Conservation (phyloP, 1,140 invertebrate genomes). For the Chrysopa pallens region DNA sequence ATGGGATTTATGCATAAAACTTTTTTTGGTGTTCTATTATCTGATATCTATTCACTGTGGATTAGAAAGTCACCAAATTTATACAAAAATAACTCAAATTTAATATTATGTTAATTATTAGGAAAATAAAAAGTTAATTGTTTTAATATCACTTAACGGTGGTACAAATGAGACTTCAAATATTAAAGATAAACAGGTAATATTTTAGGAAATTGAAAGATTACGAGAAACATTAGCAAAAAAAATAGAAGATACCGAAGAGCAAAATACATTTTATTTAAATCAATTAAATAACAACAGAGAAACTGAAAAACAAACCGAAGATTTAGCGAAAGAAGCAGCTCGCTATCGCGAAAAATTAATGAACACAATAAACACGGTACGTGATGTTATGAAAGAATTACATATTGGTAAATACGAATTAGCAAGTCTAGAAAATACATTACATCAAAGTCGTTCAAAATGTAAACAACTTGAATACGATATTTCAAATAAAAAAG, state of each 20-base stretch:
- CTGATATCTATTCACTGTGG: too few relatives aligned
- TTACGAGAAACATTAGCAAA: constrained; percentile 9
- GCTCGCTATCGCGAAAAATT: constrained; percentile 3
- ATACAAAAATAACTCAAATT: too few relatives aligned
- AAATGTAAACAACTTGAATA: constrained; percentile 6
- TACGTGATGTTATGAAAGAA: constrained; percentile 2
- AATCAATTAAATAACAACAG: constrained; percentile 18
- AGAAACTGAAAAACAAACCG: constrained; percentile 11
- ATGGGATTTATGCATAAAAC: too few relatives aligned
- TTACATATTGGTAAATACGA: constrained; percentile 9
- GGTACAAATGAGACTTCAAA: too few relatives aligned
- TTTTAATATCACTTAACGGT: too few relatives aligned
- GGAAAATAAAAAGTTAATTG: too few relatives aligned
- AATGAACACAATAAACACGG: constrained; percentile 3
- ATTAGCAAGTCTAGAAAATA: constrained; percentile 8
- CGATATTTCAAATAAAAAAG: constrained; percentile 9
- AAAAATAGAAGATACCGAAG: constrained; percentile 12
- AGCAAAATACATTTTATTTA: constrained; percentile 16
- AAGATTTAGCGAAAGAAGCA: constrained; percentile 8
- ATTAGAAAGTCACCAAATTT: too few relatives aligned
- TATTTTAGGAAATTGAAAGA: constrained; percentile 8
- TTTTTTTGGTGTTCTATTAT: too few relatives aligned
- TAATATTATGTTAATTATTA: too few relatives aligned
- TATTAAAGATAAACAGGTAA: too few relatives aligned
- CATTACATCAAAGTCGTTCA: constrained; percentile 13